Base-by-base conservation (phyloP, 1,140 invertebrate species). In the Fopius arisanus region DNA sequence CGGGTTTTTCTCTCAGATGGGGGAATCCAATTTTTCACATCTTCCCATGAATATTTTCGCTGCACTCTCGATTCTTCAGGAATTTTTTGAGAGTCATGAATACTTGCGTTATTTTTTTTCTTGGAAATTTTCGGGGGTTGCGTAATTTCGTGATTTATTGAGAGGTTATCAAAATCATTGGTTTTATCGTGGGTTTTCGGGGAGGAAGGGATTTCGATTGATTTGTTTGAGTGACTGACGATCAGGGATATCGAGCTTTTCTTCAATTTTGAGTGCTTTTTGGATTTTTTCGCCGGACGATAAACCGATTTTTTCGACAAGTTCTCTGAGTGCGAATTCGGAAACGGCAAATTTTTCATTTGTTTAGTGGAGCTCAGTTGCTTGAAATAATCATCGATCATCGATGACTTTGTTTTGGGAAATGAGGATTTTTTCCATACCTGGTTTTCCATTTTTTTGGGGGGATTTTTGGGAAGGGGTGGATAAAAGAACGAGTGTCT, bases 21-120 rank as follows among this genome's bases (percentile, higher is more conserved):
- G 16, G 73, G 70, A 14, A 74, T n/a, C 73, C 73, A 75, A 62
- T 29, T 41, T 14, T 77, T 62, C 0, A 68, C 26, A 62, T 79
- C 48, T 62, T 79, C 41, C 66, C 73, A 71, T 0, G 76, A 79
- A 75, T 77, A 78, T 54, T 75, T 76, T 75, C 68, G 65, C 10
- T 67, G 33, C 28, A 72, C 48, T 29, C 33, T 23, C 1, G 16
- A 26, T 29, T 29, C 16, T 10, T 16, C 41, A 48, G 48, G 6
- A 51, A 10, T 21, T 14, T 41, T 48, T 48, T n/a, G 14, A 48
- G 1, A 4, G 16, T 3, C n/a, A 43, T 12, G 40, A 43, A 21
- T 5, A 31, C 29, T 31, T 31, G n/a, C n/a, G n/a, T n/a, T n/a
- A n/a, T n/a, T n/a, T n/a, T n/a, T n/a, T n/a, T n/a, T n/a, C n/a